Base-by-base conservation (phyloP, 1,140 invertebrate genomes). In the Paralvinella palmiformis region DNA sequence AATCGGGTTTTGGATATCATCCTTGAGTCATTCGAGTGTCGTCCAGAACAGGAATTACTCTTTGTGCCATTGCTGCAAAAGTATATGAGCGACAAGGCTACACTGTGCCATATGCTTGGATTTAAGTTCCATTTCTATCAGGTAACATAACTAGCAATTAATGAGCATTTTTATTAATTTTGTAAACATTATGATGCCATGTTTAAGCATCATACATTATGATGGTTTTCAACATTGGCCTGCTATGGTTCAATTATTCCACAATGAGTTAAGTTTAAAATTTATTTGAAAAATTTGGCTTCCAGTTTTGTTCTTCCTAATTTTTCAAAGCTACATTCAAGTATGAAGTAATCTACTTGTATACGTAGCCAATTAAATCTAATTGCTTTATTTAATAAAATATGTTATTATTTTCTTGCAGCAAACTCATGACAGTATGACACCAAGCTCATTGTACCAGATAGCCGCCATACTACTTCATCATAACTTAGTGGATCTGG, bases 1-100 rank as follows among this genome's bases (percentile, higher is more conserved):
- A 99, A 99, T 79, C 85, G 97, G 73, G 95, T 98, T 0, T 81
- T 99, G 64, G 96, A 99, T 77, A 89, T 98, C 60, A 90, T 99
- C 65, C 83, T 99, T 62, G 96, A 99, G 82, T 91, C 92, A 15
- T 98, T 99, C 85, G 96, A 99, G 80, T 90, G 88, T 69, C 87
- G 90, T 63, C 88, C 89, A 6, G 75, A 85, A 48, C 68, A 74
- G 33, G 69, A 74, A n/a, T 61, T 69, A n/a, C 73, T 79, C 66
- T 81, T 75, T 62, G 69, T 81, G 6, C 72, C 77, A 20, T 63
- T 82, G 20, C 68, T 82, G 35, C 89, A 92, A 77, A 83, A 86
- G 32, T 80, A 80, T 66, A 75, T 77, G 32, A 69, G 67, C 32
- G 78, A 80, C 50, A 67, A 69, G 31, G 85, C 87, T 66, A 92